These are phyloP conservation scores for Electrona antarctica DNA, from an alignment of 2,113 vertebrate species.

Conservation along the genomic window DNA sequence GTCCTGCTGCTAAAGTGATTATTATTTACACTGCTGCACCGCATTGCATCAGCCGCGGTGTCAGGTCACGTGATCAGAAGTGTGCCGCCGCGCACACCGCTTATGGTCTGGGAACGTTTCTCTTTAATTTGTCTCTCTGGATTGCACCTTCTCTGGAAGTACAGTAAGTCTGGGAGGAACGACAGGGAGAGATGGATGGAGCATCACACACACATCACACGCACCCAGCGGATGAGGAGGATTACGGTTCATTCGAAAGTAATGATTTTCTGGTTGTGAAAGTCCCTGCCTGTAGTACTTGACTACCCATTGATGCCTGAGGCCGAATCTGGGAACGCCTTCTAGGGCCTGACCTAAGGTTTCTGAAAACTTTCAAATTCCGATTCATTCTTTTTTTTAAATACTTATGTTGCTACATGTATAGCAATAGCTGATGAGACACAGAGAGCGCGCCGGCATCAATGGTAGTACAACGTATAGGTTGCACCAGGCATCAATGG, in stretches of 20 bases:
- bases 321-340: too few species aligned
- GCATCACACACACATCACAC: neutral
- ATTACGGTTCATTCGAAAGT: neutral
- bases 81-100: constrained; percentile 24
- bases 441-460: too few species aligned
- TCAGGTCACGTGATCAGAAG: constrained; percentile 1
- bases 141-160: constrained; percentile 24
- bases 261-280: constrained; percentile 1
- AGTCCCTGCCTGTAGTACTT: neutral
- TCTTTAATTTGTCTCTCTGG: constrained; percentile 30
- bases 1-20: constrained; percentile 29
- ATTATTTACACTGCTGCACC: constrained; percentile 36
- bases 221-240: neutral
- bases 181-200: neutral
- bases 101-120: constrained; percentile 61
- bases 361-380: too few species aligned
- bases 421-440: too few species aligned
- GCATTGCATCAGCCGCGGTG: constrained; percentile 14
- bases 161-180: neutral
- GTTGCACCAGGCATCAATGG: too few species aligned
- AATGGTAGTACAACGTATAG: too few species aligned
- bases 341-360: too few species aligned
- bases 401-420: too few species aligned
- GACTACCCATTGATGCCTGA: too few species aligned
- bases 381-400: too few species aligned